Conservation (phyloP, 2,113 vertebrate species). For the Paramormyrops kingsleyae region DNA sequence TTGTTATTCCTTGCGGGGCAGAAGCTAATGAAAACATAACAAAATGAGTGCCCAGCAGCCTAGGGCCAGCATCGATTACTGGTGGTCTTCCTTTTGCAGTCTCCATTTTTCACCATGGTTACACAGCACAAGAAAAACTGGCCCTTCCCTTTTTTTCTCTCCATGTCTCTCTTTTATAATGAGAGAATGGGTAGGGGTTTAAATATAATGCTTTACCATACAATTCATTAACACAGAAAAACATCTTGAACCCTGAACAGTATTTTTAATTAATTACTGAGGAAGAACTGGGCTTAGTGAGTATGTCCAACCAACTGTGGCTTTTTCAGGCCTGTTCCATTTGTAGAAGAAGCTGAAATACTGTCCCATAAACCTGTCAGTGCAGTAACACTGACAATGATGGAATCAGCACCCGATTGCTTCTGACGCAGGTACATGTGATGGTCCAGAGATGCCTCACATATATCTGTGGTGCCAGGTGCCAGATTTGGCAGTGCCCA, state of each 20-base stretch:
- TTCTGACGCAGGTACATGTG: neutral
- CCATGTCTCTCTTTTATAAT: neutral
- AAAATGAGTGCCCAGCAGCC: constrained; percentile 24
- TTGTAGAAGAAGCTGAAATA: neutral
- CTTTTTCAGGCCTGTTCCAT: neutral
- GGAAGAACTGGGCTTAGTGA: neutral
- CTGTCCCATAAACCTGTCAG: neutral
- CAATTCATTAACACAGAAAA: neutral
- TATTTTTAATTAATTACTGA: constrained; percentile 1
- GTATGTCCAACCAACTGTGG: neutral
- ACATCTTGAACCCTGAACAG: neutral
- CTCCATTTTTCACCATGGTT: constrained; percentile 25
- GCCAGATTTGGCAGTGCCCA: neutral
- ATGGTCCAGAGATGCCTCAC: neutral
- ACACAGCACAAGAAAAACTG: neutral
- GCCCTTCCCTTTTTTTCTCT: neutral
- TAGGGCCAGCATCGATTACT: constrained; percentile 22
- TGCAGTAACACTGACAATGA: neutral
- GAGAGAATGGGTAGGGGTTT: neutral
- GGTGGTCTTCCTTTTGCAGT: constrained; percentile 19
- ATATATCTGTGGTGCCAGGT: neutral
- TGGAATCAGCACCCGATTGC: neutral
- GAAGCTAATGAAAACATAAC: constrained; percentile 27
- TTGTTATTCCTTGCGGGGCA: constrained; percentile 25
- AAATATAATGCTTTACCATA: neutral